These are phyloP conservation scores for Stomorhina lunata DNA, from an alignment of 2,888 invertebrate genomes.

Conservation along the genomic window DNA sequence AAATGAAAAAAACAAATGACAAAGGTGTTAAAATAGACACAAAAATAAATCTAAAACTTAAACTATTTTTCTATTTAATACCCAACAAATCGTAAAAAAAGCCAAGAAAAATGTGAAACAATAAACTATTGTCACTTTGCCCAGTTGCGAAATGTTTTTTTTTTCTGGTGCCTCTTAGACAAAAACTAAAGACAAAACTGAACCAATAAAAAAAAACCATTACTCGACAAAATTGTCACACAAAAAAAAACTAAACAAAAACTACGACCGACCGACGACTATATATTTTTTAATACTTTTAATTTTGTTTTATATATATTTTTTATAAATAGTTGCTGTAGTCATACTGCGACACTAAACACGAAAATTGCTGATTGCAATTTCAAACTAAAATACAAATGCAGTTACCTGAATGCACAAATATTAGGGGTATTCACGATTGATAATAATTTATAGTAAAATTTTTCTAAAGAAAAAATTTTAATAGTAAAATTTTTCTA, in stretches of 20 bases:
- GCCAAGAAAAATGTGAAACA: not conserved
- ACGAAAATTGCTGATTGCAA: not conserved
- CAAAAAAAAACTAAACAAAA: not conserved
- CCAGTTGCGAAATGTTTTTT: constrained; percentile 11
- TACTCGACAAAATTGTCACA: not conserved
- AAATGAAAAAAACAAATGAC: too few species aligned
- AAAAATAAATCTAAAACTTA: not conserved
- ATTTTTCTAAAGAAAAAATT: too few species aligned
- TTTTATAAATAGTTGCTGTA: not conserved
- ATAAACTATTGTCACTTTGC: constrained; percentile 9
- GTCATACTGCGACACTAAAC: constrained; percentile 5
- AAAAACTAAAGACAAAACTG: not conserved
- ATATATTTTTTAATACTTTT: too few species aligned
- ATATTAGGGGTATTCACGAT: too few species aligned
- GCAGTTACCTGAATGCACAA: too few species aligned
- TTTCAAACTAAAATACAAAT: not conserved
- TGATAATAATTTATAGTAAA: too few species aligned
- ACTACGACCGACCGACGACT: too few species aligned
- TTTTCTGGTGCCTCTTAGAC: too few species aligned
- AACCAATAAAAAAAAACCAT: not conserved
- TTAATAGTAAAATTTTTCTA: too few species aligned
- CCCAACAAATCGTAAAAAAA: not conserved
- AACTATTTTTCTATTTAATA: not conserved
- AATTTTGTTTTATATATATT: constrained; percentile 3
- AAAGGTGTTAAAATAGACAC: too few species aligned